Evolutionary conservation across 53 echinoderm and acorn worm genomes (phyloP), one percentile per base, ranked within the genome.

Genomic region (Astropecten irregularis): DNA sequence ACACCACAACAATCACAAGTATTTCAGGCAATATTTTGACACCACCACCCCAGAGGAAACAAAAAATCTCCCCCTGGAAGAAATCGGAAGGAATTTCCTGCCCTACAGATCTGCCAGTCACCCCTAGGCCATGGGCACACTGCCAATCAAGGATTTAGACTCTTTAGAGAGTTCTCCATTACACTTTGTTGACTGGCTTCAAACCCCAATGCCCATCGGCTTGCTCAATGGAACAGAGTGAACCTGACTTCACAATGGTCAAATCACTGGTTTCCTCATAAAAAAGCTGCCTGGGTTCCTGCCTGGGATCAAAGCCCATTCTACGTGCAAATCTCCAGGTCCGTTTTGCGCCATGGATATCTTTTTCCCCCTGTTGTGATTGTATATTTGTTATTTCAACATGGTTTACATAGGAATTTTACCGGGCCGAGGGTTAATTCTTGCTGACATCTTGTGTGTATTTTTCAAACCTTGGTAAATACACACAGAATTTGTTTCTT

Each of bases 151-250:
- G 16, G 49, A 8, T 47, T n/a, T 6, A 42, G 11, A 66, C 33
- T n/a, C 79, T 61, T 31, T 29, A 38, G 79, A 27, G 79, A 62
- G 31, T 61, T 79, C 79, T 79, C 79, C 10, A 79, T 79, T 79
- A 62, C 79, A 61, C 61, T 38, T 79, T 61, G 79, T 79, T 79
- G 79, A 79, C 79, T 79, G 79, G 60, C 61, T 21, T 31, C 32
- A 77, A 40, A 40, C 26, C 23, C 60, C 48, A 19, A 19, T 31
- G 42, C 79, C 79, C 47, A 30, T 79, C 48, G n/a, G 79, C 61
- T 59, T 44, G 79, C 57, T 54, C 76, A 76, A 5, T 76, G 40
- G 58, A 76, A 56, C 76, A 57, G 56, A n/a, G 57, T 58, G 39
- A 37, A 65, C 36, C 65, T 29, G 54, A 15, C 11, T 27, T 13